Evolutionary conservation across 2,797 vertebrate species (phyloP).

Genomic region (Spea hammondii): DNA sequence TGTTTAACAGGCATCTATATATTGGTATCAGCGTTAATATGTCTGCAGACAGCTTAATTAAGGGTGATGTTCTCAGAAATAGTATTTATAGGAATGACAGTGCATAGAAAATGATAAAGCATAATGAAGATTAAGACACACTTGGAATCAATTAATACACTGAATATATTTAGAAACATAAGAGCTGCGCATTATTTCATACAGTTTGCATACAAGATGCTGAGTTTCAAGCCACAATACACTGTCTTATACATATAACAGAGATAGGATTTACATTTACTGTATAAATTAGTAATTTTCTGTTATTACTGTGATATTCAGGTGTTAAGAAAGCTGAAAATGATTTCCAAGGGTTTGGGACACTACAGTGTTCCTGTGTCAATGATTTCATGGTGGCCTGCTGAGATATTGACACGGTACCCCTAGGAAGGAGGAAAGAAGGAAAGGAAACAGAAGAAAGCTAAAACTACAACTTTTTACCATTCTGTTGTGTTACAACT

Average conservation of each 20-base stretch:
- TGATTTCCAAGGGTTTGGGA: too few species aligned
- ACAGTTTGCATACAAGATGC: neutral
- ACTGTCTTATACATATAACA: neutral
- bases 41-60: neutral
- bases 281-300: neutral
- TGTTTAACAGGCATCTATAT: conserved; percentile 12
- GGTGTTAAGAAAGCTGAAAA: too few species aligned
- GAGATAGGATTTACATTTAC: neutral
- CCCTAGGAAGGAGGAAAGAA: too few species aligned
- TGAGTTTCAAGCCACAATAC: neutral
- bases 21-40: conserved; percentile 1
- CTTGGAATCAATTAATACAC: conserved; percentile 1
- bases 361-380: too few species aligned
- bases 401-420: too few species aligned
- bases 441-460: too few species aligned
- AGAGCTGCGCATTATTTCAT: neutral
- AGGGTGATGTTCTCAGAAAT: conserved; percentile 5
- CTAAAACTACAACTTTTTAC: too few species aligned
- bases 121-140: neutral
- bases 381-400: too few species aligned
- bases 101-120: neutral
- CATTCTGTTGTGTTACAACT: too few species aligned
- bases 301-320: neutral
- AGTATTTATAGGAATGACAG: neutral
- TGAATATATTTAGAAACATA: conserved; percentile 26